These are phyloP conservation scores for Spilosoma lubricipeda DNA, from an alignment of 2,888 invertebrate genomes.

Conservation along the genomic window DNA sequence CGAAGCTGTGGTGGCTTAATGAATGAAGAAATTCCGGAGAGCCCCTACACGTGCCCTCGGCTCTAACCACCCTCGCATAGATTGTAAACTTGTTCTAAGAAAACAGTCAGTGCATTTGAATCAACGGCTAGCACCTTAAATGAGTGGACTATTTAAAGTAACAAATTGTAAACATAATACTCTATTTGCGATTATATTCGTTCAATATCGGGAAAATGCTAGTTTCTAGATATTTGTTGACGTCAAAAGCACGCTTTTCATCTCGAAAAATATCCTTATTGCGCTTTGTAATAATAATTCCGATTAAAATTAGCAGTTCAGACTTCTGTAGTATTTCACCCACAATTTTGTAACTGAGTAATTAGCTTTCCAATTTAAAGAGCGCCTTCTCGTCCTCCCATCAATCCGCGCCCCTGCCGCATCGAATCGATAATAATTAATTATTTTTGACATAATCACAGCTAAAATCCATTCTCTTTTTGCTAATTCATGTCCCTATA, in stretches of 20 bases:
- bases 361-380: slow-evolving; percentile 84
- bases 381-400: slow-evolving; percentile 73
- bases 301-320: not conserved
- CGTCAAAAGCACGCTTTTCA: not conserved
- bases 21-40: slow-evolving; percentile 82
- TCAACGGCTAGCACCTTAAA: slow-evolving; percentile 61
- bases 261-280: no score
- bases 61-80: slow-evolving; percentile 64
- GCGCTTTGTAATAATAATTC: not conserved
- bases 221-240: not conserved
- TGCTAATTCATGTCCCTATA: slow-evolving; percentile 89
- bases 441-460: slow-evolving; percentile 91
- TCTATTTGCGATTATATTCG: not conserved
- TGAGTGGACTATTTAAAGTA: not conserved
- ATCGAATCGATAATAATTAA: slow-evolving; percentile 89
- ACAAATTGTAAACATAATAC: not conserved
- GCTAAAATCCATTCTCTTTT: slow-evolving; percentile 88
- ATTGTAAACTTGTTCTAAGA: slow-evolving; percentile 67
- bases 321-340: slow-evolving; percentile 59
- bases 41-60: slow-evolving; percentile 71
- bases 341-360: slow-evolving; percentile 69
- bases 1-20: slow-evolving; percentile 77
- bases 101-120: slow-evolving; percentile 55
- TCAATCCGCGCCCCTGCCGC: slow-evolving; percentile 80
- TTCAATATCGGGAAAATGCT: not conserved